Base-by-base conservation (phyloP, 2,113 vertebrate genomes). In the Notothenia rossii region DNA sequence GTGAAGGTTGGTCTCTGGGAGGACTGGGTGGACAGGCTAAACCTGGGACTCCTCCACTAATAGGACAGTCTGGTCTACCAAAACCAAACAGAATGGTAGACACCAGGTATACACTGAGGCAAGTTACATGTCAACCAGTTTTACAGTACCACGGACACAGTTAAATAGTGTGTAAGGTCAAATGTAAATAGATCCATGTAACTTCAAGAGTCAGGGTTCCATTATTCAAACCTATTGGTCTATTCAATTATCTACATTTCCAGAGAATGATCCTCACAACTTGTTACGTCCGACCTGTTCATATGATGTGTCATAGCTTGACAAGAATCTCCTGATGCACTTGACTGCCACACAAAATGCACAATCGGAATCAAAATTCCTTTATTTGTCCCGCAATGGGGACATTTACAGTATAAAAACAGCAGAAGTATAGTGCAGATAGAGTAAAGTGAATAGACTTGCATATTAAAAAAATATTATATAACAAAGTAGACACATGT, bases 41-140 rank as follows among this genome's bases (percentile, higher is more conserved):
- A 75, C 70, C 69, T 67, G 74, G 77, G 40, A 51, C 11, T 70
- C 33, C 75, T 65, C 46, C 54, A 29, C 18, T 14, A 20, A 25
- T n/a, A 6, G 10, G 14, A 48, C 45, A 45, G 7, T 66, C 2
- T 10, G 2, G 10, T 20, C 20, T 22, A 43, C 43, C 17, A 58
- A 33, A 49, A 8, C 3, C 0, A 25, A 49, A 61, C 61, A 40
- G 18, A 15, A 49, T 15, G 1, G 2, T 40, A 61, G 40, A 51
- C 45, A 53, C 15, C 14, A 13, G 29, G 25, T n/a, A 8, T 10
- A 10, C 43, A 77, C 63, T 50, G 25, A 45, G 9, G 4, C 9
- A 33, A 12, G 18, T 17, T 65, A 4, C n/a, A 15, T 33, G 50
- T 56, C 13, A 58, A 2, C 17, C 6, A 12, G 40, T 18, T 62